These are phyloP conservation scores for Holacanthus passer DNA, from an alignment of 2,113 vertebrate genomes.

Conservation along the genomic window DNA sequence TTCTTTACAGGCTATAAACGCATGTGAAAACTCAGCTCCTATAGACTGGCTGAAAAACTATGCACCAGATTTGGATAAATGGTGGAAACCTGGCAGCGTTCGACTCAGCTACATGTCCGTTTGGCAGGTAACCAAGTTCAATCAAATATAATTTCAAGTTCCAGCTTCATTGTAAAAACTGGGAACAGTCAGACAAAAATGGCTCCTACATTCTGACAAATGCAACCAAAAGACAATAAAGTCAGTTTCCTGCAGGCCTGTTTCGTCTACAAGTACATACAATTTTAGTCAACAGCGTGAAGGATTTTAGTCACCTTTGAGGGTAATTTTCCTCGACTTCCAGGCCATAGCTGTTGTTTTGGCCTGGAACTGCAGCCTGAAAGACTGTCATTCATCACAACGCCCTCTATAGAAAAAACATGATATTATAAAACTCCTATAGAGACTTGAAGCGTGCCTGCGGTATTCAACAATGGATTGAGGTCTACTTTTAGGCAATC, in stretches of 20 bases:
- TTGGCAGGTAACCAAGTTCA: constrained; percentile 61
- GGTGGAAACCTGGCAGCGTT: constrained; percentile 49
- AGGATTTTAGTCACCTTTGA: not conserved
- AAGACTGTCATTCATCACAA: constrained; percentile 59
- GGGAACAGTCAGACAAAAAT: constrained; percentile 16
- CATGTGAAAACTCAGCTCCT: constrained; percentile 31
- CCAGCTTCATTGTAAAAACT: constrained; percentile 3
- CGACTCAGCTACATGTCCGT: constrained; percentile 34
- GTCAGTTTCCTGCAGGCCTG: not conserved
- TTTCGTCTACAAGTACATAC: not conserved
- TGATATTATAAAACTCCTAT: not conserved
- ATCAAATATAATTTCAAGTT: constrained; percentile 48
- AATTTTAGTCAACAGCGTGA: not conserved
- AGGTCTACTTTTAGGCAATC: not conserved
- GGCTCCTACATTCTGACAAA: not conserved
- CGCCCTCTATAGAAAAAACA: not conserved
- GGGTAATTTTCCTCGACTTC: not conserved
- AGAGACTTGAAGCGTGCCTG: not conserved
- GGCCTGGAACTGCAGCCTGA: constrained; percentile 30
- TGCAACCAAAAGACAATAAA: constrained; percentile 33
- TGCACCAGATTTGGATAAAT: constrained; percentile 35
- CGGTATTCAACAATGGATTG: not conserved
- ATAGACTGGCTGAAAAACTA: constrained; percentile 34
- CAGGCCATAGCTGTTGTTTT: constrained; percentile 8
- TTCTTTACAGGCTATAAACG: constrained; percentile 48